Conservation (phyloP, 2,113 vertebrate genomes). For the Nibea coibor region DNA sequence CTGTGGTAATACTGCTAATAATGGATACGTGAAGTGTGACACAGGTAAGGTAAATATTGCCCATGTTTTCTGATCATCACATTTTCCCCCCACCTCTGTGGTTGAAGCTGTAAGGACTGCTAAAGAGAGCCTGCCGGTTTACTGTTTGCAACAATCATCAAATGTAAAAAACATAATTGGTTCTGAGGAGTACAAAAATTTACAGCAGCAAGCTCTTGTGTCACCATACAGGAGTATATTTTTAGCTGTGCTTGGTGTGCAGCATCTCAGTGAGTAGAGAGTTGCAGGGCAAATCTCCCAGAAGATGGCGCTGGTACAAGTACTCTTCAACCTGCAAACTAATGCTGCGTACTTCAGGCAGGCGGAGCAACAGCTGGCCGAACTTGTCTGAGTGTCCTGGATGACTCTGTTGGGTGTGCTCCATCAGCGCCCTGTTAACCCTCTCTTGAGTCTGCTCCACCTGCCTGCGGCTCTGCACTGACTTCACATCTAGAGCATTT, state of each 20-base stretch:
- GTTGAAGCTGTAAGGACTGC: not conserved
- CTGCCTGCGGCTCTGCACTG: conserved; percentile 79
- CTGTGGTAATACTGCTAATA: conserved; percentile 64
- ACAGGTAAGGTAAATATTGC: not conserved
- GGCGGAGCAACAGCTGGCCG: conserved; percentile 85
- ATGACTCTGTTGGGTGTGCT: conserved; percentile 80
- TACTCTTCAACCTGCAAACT: conserved; percentile 87
- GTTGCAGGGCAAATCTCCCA: conserved; percentile 88
- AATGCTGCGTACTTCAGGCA: conserved; percentile 87
- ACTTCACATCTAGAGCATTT: conserved; percentile 82
- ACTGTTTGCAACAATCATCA: not conserved
- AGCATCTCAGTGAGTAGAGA: conserved; percentile 87
- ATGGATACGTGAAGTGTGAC: conserved; percentile 9
- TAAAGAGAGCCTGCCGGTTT: not conserved
- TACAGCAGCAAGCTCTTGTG: not conserved
- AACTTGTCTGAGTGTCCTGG: conserved; percentile 85
- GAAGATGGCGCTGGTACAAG: conserved; percentile 86
- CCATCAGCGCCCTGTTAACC: conserved; percentile 86
- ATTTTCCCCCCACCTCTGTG: not conserved
- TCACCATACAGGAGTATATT: not conserved
- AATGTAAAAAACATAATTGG: not conserved
- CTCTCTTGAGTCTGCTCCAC: conserved; percentile 85
- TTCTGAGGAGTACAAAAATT: not conserved
- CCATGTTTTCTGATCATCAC: not conserved
- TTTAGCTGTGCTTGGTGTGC: conserved; percentile 84